Conservation (phyloP, 2,888 invertebrate genomes). For the Harmothoe impar region DNA sequence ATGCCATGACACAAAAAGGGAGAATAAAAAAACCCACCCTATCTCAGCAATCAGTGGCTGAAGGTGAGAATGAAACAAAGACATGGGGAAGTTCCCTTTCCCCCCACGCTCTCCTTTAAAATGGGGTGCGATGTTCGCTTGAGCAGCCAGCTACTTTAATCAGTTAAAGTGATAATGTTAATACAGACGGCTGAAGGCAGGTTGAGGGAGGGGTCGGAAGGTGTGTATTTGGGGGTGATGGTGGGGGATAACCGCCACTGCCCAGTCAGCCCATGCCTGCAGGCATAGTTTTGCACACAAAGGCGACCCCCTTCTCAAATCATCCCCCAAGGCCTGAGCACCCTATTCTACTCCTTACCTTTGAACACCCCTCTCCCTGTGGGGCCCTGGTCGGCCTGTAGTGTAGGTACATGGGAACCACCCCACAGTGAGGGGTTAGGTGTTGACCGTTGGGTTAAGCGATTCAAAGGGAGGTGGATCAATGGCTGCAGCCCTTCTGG, state of each 20-base stretch:
- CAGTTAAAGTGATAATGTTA: constrained; percentile 31
- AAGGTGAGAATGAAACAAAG: not conserved
- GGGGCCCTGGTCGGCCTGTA: not conserved
- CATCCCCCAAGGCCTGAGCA: not conserved
- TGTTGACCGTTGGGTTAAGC: constrained; percentile 43
- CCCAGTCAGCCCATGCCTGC: not conserved
- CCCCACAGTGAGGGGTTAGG: not conserved
- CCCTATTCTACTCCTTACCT: not conserved
- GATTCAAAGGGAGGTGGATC: not conserved
- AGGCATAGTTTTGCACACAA: not conserved
- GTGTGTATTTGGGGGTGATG: not conserved
- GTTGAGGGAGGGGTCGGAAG: not conserved
- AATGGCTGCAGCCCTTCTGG: not conserved
- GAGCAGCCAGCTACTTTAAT: not conserved
- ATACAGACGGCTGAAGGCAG: not conserved
- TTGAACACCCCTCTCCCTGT: no score
- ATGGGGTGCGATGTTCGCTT: not conserved
- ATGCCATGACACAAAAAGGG: not conserved
- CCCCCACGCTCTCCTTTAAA: not conserved
- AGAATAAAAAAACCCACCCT: not conserved
- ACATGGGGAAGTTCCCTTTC: not conserved
- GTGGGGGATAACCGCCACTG: no score
- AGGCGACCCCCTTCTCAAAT: not conserved
- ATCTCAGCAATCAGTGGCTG: not conserved
- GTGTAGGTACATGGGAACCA: no score